A percentile compares a stretch with the other conserved stretches of the same genome.
Conservation (phyloP, 2,888 invertebrate genomes). For the Drosophila hamatofila region DNA sequence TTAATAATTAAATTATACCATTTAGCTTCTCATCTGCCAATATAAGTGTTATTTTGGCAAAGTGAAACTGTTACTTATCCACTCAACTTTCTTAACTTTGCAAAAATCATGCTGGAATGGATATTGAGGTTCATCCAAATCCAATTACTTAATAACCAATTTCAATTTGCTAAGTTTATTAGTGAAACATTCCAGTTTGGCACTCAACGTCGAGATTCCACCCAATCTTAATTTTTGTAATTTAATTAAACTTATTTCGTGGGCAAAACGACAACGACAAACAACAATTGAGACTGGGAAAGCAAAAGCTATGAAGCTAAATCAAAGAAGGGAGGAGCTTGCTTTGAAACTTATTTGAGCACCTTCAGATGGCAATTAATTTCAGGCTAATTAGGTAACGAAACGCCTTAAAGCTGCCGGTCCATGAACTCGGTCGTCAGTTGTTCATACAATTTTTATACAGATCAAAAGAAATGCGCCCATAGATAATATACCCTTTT, state of each 20-base stretch:
- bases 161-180: slow-evolving; percentile 16
- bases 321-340: slow-evolving; percentile 5
- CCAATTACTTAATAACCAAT: slow-evolving; percentile 53
- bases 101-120: neutral
- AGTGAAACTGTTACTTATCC: neutral
- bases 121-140: neutral
- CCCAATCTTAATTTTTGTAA: neutral
- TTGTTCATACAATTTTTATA: slow-evolving; percentile 1
- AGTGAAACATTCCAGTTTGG: neutral
- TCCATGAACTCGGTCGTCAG: slow-evolving; percentile 5
- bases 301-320: slow-evolving; percentile 1
- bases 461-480: slow-evolving; percentile 36
- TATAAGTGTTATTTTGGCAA: neutral
- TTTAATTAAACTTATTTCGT: slow-evolving; percentile 29
- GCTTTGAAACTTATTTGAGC: slow-evolving; percentile 50
- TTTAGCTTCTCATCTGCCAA: neutral
- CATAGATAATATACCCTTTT: slow-evolving; percentile 26
- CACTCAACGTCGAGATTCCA: slow-evolving; percentile 3
- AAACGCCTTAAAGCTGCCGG: slow-evolving; percentile 10
- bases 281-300: slow-evolving; percentile 6
- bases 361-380: slow-evolving; percentile 56
- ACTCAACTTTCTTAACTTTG: neutral
- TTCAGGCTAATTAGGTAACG: slow-evolving; percentile 54
- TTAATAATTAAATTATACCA: no score
- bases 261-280: slow-evolving; percentile 20